Evolutionary conservation across 2,888 invertebrate genomes (phyloP), one percentile per base, ranked within the genome.

Genomic region (Monoplex corrugatus): DNA sequence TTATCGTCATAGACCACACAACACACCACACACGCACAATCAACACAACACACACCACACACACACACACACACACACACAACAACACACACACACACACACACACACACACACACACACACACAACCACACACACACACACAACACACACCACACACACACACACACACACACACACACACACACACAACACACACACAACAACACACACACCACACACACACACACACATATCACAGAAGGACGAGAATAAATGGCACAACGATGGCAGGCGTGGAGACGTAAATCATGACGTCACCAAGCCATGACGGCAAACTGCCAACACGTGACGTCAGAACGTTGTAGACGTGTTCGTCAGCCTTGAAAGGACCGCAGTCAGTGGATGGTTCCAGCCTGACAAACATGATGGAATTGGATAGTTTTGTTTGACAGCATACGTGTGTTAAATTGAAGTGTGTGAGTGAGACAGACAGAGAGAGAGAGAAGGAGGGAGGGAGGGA

Each of bases 361-460:
- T 89, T 89, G 90, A 94, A 95, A 0, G 95, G 94, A 2, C 95
- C 95, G 90, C 95, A 95, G 44, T 92, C 92, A 28, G 82, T 63
- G 3, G 95, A 95, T 5, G 95, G 94, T 35, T 90, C 90, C 23
- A 94, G 89, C 57, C 95, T 95, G 75, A 32, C 0, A 57, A 28
- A 28, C 57, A 57, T 57, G 1, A 57, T 57, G 28, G 57, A 1
- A 57, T 10, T 13, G 16, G 10, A 57, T 16, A 2, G 28, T n/a
- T n/a, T n/a, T n/a, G n/a, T n/a, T n/a, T n/a, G 28, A 57, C 57
- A 1, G n/a, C 10, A 57, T 10, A 28, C 50, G 28, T 85, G 23
- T 50, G 44, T 84, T 84, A 28, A 57, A 10, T 57, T 57, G 28
- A 5, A 57, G 28, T 57, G 57, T 16, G 28, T 57, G 28, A 57